phyloP scores from a whole-genome alignment of 2,113 vertebrate species.

The Brachyhypopomus occidentalis region DNA sequence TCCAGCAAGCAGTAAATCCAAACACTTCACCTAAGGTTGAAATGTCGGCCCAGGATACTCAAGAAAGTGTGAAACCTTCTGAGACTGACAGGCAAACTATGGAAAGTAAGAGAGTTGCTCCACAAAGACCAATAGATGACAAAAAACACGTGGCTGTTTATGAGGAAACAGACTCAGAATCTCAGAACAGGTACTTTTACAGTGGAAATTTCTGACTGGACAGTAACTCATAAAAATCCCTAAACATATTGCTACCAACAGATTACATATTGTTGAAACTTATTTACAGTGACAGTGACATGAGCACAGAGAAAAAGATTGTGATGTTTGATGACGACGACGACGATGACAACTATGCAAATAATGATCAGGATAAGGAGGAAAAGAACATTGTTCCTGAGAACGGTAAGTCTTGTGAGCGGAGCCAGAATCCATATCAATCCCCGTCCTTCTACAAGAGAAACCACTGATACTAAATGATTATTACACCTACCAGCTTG shows the following conservation, averaged over 20 bases:
- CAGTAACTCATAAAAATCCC: not conserved
- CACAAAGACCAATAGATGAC: not conserved
- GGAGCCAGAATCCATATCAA: not conserved
- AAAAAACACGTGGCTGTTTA: slow-evolving; percentile 1
- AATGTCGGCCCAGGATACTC: too few species aligned
- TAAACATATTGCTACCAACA: not conserved
- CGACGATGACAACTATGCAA: not conserved
- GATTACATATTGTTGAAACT: not conserved
- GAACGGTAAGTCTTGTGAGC: slow-evolving; percentile 68
- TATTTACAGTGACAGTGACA: slow-evolving; percentile 46
- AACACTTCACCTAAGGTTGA: not conserved
- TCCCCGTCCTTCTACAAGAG: not conserved
- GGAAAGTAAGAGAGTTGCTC: not conserved
- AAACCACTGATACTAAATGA: not conserved
- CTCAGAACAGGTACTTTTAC: slow-evolving; percentile 47
- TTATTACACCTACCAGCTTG: slow-evolving; percentile 63
- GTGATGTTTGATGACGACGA: slow-evolving; percentile 36
- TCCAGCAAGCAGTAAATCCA: slow-evolving; percentile 60
- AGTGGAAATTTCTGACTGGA: not conserved
- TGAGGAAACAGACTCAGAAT: slow-evolving; percentile 31
- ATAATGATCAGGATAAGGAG: not conserved
- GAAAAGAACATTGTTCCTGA: slow-evolving; percentile 48
- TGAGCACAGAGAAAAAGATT: slow-evolving; percentile 42
- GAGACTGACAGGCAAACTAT: not conserved
- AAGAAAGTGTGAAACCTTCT: not conserved